Evolutionary conservation across 2,888 invertebrate genomes (phyloP).

Genomic region (Sisyra terminalis): DNA sequence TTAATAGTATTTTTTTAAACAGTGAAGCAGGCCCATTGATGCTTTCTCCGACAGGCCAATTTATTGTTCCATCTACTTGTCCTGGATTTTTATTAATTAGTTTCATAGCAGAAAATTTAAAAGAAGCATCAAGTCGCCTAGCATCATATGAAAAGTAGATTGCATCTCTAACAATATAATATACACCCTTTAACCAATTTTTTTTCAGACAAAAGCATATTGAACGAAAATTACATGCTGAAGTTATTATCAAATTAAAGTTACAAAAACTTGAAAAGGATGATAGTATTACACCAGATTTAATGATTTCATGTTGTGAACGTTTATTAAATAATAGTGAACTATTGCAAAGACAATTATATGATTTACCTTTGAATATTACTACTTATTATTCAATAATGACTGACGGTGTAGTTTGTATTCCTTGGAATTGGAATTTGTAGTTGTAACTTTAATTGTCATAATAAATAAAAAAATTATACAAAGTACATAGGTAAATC

Average conservation of each 20-base stretch:
- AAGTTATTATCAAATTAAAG: slow-evolving; percentile 47
- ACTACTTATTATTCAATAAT: slow-evolving; percentile 85
- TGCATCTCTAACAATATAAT: not conserved
- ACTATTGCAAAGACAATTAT: slow-evolving; percentile 31
- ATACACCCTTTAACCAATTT: not conserved
- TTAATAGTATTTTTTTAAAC: slow-evolving; percentile 16
- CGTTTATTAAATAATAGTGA: slow-evolving; percentile 40
- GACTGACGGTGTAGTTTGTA: slow-evolving; percentile 77
- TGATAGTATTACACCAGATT: slow-evolving; percentile 75
- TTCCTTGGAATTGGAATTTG: slow-evolving; percentile 82
- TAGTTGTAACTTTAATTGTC: slow-evolving; percentile 15
- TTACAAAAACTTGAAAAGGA: slow-evolving; percentile 69
- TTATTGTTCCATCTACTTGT: slow-evolving; percentile 82
- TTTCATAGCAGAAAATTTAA: slow-evolving; percentile 63
- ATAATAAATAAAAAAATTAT: not conserved
- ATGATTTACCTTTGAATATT: slow-evolving; percentile 56
- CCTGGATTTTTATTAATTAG: slow-evolving; percentile 73
- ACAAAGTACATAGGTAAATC: no score
- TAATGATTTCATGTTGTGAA: slow-evolving; percentile 76
- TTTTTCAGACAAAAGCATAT: slow-evolving; percentile 54
- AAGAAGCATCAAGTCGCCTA: slow-evolving; percentile 54
- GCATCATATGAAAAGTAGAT: slow-evolving; percentile 59
- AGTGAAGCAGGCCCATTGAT: slow-evolving; percentile 88
- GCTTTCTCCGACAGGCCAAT: slow-evolving; percentile 86
- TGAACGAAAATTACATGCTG: slow-evolving; percentile 53